These are phyloP conservation scores for Unio pictorum DNA, from an alignment of 2,888 invertebrate species.

Conservation along the genomic window DNA sequence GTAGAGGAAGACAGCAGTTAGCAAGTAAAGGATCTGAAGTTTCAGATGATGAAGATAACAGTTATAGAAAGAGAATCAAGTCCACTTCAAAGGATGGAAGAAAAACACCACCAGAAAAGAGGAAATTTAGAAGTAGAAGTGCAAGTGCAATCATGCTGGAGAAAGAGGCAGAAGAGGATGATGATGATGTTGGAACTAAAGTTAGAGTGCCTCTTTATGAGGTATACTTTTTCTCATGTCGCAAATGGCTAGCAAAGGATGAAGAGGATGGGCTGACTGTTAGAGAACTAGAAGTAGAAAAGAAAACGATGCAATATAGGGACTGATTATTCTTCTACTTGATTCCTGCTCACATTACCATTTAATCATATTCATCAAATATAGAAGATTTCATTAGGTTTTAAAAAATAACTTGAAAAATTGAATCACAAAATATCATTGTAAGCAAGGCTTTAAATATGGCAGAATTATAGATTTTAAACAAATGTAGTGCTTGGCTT, in stretches of 20 bases:
- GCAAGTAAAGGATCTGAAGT: slow-evolving; percentile 3
- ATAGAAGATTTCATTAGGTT: no score
- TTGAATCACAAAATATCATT: no score
- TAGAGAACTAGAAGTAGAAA: slow-evolving; percentile 42
- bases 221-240: slow-evolving; percentile 59
- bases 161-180: slow-evolving; percentile 18
- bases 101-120: slow-evolving; percentile 1
- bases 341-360: no score
- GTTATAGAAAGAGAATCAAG: no score
- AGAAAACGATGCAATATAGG: slow-evolving; percentile 37
- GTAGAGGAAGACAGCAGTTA: slow-evolving; percentile 2
- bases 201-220: slow-evolving; percentile 54
- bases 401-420: no score
- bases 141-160: no score
- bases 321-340: slow-evolving; percentile 7
- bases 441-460: no score
- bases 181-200: slow-evolving; percentile 32
- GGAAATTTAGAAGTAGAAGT: slow-evolving; percentile 9
- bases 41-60: slow-evolving; percentile 17
- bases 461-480: no score
- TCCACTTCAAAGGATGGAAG: no score
- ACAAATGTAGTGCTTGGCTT: no score
- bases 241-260: slow-evolving; percentile 62
- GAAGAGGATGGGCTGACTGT: slow-evolving; percentile 60
- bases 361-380: no score